Base-by-base conservation (phyloP, 1,140 invertebrate species). In the Drosophila suzukii region DNA sequence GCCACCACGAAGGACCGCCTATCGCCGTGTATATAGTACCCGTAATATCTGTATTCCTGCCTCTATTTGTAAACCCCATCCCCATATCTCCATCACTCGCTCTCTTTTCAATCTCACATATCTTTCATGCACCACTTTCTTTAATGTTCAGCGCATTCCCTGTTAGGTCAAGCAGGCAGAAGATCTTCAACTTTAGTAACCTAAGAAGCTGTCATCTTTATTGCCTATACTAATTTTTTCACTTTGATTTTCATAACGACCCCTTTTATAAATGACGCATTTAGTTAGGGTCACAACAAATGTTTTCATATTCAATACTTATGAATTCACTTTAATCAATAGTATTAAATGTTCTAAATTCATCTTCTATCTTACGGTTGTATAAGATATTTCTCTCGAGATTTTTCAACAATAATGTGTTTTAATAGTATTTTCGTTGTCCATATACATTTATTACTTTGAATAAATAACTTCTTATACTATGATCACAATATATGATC, bases 91-190 rank as follows among this genome's bases (percentile, higher is more conserved):
- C 36, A 38, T 75, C 70, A 54, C 58, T 74, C 58, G 17, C 51
- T 49, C 36, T 43, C 57, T 50, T 6, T 15, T 12, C 27, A n/a
- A 17, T n/a, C 4, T n/a, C 46, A 74, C 55, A 51, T 7, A n/a
- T 32, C 38, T 50, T 39, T 75, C 44, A 75, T 58, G 60, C 80
- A 71, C 68, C 47, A 67, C 55, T 49, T 50, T 78, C 39, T 61
- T 46, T 46, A 63, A 75, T 71, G 82, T 85, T 55, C 78, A 82
- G 83, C 75, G 83, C 82, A 88, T 85, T 82, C 15, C 46, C 72
- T 51, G 47, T 59, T 75, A 78, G 82, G 56, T 78, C 74, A 59
- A 66, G 53, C 74, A 78, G 81, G 60, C 76, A 51, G 49, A 58
- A 30, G 53, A 47, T 43, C 32, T 34, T 24, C 32, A 57, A 7